A percentile compares a stretch with the other conserved stretches of the same genome.
phyloP scores from a whole-genome alignment of 2,797 vertebrate species.

The Lateolabrax maculatus region DNA sequence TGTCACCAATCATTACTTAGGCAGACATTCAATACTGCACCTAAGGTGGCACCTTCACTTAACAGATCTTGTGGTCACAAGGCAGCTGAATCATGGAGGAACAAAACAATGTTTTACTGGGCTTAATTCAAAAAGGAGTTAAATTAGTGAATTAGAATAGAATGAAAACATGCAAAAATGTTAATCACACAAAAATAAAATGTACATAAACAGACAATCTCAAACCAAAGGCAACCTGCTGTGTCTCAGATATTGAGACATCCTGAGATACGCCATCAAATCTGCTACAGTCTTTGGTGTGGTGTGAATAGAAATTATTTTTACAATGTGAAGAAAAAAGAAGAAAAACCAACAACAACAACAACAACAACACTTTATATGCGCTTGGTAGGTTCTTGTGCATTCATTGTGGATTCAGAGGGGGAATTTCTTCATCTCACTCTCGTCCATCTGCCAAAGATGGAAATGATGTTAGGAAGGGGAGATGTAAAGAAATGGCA shows the following conservation, averaged over 20 bases:
- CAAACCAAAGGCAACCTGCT: background rate
- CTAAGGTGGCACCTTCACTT: background rate
- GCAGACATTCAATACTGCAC: constrained; percentile 11
- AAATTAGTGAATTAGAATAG: background rate
- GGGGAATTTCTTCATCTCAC: background rate
- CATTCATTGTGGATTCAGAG: constrained; percentile 8
- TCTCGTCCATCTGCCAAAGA: background rate
- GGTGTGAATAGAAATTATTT: constrained; percentile 16
- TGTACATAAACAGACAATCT: background rate
- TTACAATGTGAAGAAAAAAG: background rate
- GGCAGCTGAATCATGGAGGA: background rate
- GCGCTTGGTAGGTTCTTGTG: background rate
- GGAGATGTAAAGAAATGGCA: background rate
- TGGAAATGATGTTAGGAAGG: constrained; percentile 13
- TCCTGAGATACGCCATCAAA: background rate
- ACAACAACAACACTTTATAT: constrained; percentile 7
- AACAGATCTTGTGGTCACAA: background rate
- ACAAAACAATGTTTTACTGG: background rate
- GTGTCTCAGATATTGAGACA: background rate
- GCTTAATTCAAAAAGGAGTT: background rate
- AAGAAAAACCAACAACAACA: too few relatives aligned
- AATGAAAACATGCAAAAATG: background rate
- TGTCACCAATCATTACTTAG: constrained; percentile 34
- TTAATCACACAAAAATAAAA: background rate
- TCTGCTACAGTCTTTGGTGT: background rate